Base-by-base conservation (phyloP, 1,140 invertebrate genomes). In the Heliconius eleuchia region DNA sequence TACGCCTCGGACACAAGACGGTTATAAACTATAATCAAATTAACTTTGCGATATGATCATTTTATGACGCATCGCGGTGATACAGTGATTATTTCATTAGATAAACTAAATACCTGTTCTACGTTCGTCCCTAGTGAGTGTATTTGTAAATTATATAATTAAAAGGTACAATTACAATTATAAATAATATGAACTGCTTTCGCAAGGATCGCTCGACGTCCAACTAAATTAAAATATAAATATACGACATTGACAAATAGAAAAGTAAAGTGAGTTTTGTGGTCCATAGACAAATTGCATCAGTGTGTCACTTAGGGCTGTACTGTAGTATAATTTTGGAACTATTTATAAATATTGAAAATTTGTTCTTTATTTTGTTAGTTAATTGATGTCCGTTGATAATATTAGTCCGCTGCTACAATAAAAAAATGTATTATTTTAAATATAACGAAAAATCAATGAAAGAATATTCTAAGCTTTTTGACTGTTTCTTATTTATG, bases 21-120 rank as follows among this genome's bases (percentile, higher is more conserved):
- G 82, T 50, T 77, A 52, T 87, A 84, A 87, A 86, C 84, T 78
- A 57, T 87, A 84, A 87, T 88, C 84, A 71, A 84, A 80, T 85
- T 85, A 86, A n/a, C 60, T 71, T 52, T 78, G 30, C 39, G 76
- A 66, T 79, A 76, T 80, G 76, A 77, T 70, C 77, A 79, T 81
- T 80, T 82, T 82, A 60, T 88, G 87, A 88, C 85, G 84, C 83
- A 66, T 30, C 27, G 27, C 27, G 13, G 13, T 66, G 60, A 66
- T n/a, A 27, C 11, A 30, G 60, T 66, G 23, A 66, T 27, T 30
- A 23, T 66, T 30, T 66, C 4, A 27, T 66, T 66, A 66, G 27
- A 27, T 30, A 66, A 66, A 66, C 27, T 66, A 30, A 27, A 66
- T 66, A 66, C 60, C 60, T 66, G 60, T 30, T 13, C 23, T 30